Evolutionary conservation across 2,113 vertebrate species (phyloP).

Genomic region (Anguilla rostrata): DNA sequence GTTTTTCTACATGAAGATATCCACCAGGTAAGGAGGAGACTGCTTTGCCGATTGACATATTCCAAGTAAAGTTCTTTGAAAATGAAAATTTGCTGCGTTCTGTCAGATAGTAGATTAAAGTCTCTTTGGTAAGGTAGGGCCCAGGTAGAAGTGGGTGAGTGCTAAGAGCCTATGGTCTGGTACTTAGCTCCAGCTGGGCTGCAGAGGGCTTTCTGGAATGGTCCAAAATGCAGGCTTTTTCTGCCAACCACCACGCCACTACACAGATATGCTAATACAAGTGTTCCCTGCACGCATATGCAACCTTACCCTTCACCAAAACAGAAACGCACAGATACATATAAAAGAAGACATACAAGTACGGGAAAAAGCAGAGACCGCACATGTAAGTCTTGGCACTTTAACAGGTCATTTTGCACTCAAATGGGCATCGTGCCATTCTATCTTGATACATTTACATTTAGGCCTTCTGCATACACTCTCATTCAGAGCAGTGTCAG

Average conservation of each 20-base stretch:
- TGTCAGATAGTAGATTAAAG: neutral
- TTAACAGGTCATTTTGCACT: neutral
- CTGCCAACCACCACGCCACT: neutral
- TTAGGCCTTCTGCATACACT: neutral
- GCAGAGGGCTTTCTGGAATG: neutral
- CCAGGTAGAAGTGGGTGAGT: neutral
- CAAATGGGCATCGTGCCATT: neutral
- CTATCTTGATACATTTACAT: neutral
- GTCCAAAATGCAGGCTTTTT: neutral
- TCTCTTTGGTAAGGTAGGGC: neutral
- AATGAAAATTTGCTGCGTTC: neutral
- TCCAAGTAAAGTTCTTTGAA: neutral
- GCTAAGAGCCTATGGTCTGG: neutral
- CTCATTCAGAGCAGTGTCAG: neutral
- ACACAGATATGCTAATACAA: neutral
- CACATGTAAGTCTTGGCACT: neutral
- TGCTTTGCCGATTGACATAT: neutral
- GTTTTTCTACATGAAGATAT: neutral
- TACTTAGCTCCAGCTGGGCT: neutral
- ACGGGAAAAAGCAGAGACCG: neutral
- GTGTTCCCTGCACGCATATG: neutral
- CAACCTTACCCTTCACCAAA: conserved; percentile 9
- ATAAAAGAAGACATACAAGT: neutral
- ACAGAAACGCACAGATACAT: neutral
- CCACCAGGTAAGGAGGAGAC: neutral